Percentiles rank a stretch among this genome's conserved stretches.
Evolutionary conservation across 2,113 vertebrate genomes (phyloP).

Genomic region (Madoqua kirkii): DNA sequence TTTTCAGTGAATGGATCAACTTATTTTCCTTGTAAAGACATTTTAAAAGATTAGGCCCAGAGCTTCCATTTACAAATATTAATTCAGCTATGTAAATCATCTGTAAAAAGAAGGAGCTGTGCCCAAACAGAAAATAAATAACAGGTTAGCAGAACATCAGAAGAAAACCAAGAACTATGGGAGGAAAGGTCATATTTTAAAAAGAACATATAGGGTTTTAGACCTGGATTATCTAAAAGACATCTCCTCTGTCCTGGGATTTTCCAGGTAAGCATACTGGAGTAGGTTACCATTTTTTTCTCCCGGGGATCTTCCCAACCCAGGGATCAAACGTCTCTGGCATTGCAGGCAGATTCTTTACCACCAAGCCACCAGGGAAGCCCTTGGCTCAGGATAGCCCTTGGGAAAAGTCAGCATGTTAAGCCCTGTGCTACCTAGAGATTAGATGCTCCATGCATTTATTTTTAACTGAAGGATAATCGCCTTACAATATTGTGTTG

Average conservation of each 20-base stretch:
- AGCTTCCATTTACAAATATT: background rate
- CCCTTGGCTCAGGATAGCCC: background rate
- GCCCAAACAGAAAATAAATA: background rate
- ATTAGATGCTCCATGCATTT: background rate
- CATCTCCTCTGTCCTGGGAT: background rate
- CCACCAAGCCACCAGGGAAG: background rate
- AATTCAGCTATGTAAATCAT: background rate
- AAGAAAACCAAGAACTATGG: background rate
- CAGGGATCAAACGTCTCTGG: background rate
- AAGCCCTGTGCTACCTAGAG: background rate
- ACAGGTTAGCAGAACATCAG: background rate
- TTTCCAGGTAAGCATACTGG: background rate
- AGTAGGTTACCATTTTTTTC: background rate
- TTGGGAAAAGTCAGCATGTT: background rate
- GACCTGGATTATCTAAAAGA: no score
- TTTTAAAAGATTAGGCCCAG: background rate
- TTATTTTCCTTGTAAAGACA: background rate
- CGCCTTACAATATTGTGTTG: background rate
- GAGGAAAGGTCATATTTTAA: no score
- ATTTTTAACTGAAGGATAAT: background rate
- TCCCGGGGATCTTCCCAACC: background rate
- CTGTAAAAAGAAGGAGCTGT: background rate
- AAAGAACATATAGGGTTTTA: no score
- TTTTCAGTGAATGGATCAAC: background rate
- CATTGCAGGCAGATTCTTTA: background rate